Conservation (phyloP, 2,113 vertebrate genomes). For the Potamarius usumacintae region DNA sequence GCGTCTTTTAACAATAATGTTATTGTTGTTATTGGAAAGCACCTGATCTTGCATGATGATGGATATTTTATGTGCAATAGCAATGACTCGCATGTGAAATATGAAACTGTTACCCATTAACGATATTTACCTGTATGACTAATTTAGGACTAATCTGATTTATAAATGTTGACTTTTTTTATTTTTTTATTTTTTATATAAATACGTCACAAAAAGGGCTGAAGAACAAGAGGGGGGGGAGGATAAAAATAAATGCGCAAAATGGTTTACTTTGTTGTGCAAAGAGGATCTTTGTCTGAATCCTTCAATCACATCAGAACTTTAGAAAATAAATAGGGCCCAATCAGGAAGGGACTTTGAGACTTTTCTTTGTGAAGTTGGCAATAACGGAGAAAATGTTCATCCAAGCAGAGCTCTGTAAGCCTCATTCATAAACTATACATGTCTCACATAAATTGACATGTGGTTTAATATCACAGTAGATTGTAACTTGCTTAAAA, state of each 20-base stretch:
- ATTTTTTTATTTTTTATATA: background rate
- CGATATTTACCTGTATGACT: background rate
- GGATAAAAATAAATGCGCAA: background rate
- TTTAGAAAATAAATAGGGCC: background rate
- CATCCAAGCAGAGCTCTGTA: background rate
- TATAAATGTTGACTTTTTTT: background rate
- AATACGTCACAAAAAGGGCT: background rate
- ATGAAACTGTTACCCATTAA: background rate
- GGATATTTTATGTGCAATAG: background rate
- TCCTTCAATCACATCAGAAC: background rate
- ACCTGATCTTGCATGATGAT: background rate
- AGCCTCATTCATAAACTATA: background rate
- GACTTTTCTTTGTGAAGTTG: background rate
- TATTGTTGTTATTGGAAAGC: background rate
- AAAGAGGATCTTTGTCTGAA: background rate
- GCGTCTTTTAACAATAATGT: background rate
- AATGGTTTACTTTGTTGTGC: background rate
- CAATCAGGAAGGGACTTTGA: background rate
- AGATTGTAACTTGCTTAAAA: background rate
- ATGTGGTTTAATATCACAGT: background rate
- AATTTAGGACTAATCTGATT: background rate
- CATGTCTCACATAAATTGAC: background rate
- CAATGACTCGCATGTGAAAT: background rate
- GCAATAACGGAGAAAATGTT: background rate
- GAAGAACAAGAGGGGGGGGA: background rate